Evolutionary conservation across 2,113 vertebrate species (phyloP).

Genomic region (Indicator maculatus): DNA sequence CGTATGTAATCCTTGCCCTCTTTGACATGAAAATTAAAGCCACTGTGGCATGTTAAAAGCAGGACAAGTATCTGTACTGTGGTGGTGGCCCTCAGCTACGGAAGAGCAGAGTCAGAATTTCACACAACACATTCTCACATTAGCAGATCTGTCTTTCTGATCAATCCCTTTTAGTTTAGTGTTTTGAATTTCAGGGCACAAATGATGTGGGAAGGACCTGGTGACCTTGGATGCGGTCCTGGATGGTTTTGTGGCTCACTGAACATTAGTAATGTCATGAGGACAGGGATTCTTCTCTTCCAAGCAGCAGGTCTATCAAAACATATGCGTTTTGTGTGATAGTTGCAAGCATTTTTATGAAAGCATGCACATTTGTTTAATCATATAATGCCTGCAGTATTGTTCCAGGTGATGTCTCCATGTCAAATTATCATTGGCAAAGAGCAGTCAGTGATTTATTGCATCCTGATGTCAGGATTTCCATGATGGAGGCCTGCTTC

Average conservation of each 20-base stretch:
- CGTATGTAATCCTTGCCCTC: conserved; percentile 24
- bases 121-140: rapidly evolving
- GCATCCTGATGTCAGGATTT: neutral
- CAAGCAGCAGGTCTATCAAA: neutral
- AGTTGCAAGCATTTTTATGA: neutral
- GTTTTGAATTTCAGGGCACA: neutral
- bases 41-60: neutral
- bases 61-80: neutral
- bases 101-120: neutral
- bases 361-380: neutral
- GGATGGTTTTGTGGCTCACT: neutral
- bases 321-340: neutral
- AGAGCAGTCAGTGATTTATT: conserved; percentile 13
- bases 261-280: neutral
- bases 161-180: neutral
- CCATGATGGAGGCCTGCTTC: neutral
- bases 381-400: neutral
- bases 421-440: conserved; percentile 18
- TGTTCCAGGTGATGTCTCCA: neutral
- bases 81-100: neutral
- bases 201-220: neutral
- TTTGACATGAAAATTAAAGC: neutral
- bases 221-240: neutral
- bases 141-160: neutral
- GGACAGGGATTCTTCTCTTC: neutral